phyloP scores from a whole-genome alignment of 1,140 invertebrate genomes.

The Heterodera schachtii region DNA sequence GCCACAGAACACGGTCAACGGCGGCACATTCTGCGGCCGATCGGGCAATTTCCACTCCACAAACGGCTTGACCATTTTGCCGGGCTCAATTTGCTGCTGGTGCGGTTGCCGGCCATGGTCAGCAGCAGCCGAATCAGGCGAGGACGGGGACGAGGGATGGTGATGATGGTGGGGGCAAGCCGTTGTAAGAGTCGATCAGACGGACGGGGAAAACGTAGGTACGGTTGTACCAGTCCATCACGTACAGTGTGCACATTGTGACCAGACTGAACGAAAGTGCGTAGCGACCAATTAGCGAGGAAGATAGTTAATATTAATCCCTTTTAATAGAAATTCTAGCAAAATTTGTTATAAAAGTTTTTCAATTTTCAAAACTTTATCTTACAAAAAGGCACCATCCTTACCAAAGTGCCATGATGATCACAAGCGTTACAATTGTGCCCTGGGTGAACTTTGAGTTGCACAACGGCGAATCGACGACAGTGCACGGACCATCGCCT shows the following conservation, averaged over 20 bases:
- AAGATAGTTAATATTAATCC: too few relatives aligned
- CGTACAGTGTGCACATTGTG: constrained; percentile 46
- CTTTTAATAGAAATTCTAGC: too few relatives aligned
- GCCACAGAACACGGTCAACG: constrained; percentile 21
- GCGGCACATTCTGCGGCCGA: constrained; percentile 20
- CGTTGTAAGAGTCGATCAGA: not conserved
- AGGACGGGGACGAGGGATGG: constrained; percentile 11
- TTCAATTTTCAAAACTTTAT: too few relatives aligned
- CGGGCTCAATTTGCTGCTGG: constrained; percentile 14
- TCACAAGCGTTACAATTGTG: constrained; percentile 49
- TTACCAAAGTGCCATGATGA: constrained; percentile 53
- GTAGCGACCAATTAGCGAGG: too few relatives aligned
- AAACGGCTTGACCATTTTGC: constrained; percentile 22
- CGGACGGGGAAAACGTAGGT: constrained; percentile 50
- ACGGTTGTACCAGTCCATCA: constrained; percentile 64
- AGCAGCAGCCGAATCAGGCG: not conserved
- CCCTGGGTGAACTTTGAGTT: constrained; percentile 50
- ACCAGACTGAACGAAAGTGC: constrained; percentile 45
- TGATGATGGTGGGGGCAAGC: not conserved
- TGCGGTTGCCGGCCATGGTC: constrained; percentile 13
- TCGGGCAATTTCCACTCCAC: constrained; percentile 14
- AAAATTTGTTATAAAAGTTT: too few relatives aligned
- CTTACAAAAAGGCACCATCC: not conserved
- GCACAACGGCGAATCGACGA: constrained; percentile 41
- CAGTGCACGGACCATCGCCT: not conserved